Evolutionary conservation across 2,888 invertebrate genomes (phyloP).

Genomic region (Cerastis rubricosa): DNA sequence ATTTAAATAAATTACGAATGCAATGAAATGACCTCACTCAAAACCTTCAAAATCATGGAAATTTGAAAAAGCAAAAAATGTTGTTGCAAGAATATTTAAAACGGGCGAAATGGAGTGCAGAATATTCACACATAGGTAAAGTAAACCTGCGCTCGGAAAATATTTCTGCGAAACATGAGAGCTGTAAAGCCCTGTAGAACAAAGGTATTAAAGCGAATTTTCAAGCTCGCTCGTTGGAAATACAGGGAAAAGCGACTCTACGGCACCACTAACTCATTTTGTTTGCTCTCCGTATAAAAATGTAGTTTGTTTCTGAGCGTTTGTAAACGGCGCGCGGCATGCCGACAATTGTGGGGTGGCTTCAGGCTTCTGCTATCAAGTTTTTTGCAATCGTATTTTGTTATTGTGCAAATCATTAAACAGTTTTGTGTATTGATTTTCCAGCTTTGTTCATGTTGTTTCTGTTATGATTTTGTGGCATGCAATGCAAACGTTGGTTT

Average conservation of each 20-base stretch:
- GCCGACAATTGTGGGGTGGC: constrained; percentile 71
- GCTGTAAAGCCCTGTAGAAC: constrained; percentile 88
- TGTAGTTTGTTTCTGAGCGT: constrained; percentile 86
- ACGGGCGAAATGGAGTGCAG: constrained; percentile 73
- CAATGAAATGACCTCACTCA: constrained; percentile 17
- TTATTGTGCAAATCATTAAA: constrained; percentile 74
- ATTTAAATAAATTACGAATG: neutral
- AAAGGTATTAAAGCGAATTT: constrained; percentile 90
- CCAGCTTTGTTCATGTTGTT: constrained; percentile 58
- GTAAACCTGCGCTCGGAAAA: constrained; percentile 80
- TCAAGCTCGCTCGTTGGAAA: constrained; percentile 84
- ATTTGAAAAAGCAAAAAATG: constrained; percentile 48
- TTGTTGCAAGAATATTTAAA: constrained; percentile 66
- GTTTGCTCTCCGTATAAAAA: constrained; percentile 88
- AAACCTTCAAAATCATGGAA: constrained; percentile 15
- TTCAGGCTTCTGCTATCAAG: constrained; percentile 74
- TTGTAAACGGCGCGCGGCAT: constrained; percentile 73
- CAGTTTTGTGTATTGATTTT: constrained; percentile 67
- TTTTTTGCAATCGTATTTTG: constrained; percentile 74
- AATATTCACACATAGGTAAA: constrained; percentile 78
- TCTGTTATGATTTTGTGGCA: constrained; percentile 27
- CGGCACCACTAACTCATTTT: constrained; percentile 87
- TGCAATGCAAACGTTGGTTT: constrained; percentile 23
- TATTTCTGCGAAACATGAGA: constrained; percentile 84
- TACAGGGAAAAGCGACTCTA: constrained; percentile 84